Evolutionary conservation across 2,113 vertebrate genomes (phyloP).

Genomic region (Phodopus roborovskii): DNA sequence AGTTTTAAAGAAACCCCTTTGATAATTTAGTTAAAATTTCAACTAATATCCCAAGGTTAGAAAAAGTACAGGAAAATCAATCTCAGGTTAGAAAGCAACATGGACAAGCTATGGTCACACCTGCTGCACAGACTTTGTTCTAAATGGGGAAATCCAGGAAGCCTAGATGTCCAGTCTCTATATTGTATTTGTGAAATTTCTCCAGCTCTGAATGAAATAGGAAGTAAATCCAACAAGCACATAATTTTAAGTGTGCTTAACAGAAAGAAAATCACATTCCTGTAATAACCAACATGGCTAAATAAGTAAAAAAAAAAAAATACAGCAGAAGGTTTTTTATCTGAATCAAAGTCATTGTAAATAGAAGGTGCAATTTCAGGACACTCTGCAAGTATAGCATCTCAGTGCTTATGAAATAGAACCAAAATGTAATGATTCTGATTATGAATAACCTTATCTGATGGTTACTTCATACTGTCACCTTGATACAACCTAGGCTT

Average conservation of each 20-base stretch:
- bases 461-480: no score
- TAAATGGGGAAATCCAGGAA: not conserved
- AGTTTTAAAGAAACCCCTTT: not conserved
- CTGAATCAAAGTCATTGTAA: not conserved
- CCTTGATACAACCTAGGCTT: not conserved
- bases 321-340: not conserved
- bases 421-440: not conserved
- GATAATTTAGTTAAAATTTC: constrained; percentile 11
- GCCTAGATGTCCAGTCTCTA: not conserved
- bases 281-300: not conserved
- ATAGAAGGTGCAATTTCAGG: not conserved
- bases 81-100: not conserved
- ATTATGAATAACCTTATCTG: not conserved
- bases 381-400: not conserved
- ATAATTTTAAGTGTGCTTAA: not conserved
- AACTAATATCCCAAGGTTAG: not conserved
- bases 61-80: constrained; percentile 17
- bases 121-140: not conserved
- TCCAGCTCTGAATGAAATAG: not conserved
- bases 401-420: not conserved
- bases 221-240: not conserved
- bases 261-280: not conserved
- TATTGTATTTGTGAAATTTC: not conserved
- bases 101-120: not conserved
- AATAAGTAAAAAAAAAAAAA: not conserved